A percentile compares a stretch with the other conserved stretches of the same genome.
These are phyloP conservation scores for Caligus rogercresseyi DNA, from an alignment of 1,140 invertebrate species.

Conservation along the genomic window DNA sequence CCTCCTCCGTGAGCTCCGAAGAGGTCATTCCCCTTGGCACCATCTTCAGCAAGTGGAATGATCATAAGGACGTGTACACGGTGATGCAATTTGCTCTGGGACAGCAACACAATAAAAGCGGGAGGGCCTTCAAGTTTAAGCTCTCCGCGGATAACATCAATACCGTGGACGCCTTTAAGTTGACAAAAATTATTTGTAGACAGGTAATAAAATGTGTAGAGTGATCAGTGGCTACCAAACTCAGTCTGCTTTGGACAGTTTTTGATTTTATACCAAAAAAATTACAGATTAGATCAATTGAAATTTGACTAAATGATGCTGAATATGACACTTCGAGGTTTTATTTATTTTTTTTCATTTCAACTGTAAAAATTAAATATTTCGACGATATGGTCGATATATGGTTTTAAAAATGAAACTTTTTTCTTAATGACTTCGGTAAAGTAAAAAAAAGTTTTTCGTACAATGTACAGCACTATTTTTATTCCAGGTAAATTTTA, in stretches of 20 bases:
- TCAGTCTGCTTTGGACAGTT: slow-evolving; percentile 19
- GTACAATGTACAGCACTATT: too few relatives aligned
- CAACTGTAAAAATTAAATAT: too few relatives aligned
- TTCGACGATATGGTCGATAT: too few relatives aligned
- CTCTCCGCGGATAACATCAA: slow-evolving; percentile 76
- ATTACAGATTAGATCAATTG: too few relatives aligned
- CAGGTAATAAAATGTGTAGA: slow-evolving; percentile 19
- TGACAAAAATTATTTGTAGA: slow-evolving; percentile 43
- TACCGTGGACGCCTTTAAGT: slow-evolving; percentile 75
- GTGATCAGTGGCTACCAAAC: too few relatives aligned
- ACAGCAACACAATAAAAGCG: slow-evolving; percentile 55
- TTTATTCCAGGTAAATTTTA: too few relatives aligned
- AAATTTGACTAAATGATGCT: too few relatives aligned
- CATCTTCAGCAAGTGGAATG: slow-evolving; percentile 34
- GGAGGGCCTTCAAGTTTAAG: slow-evolving; percentile 52
- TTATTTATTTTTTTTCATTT: too few relatives aligned
- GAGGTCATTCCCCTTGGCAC: slow-evolving; percentile 13
- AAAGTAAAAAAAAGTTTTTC: too few relatives aligned
- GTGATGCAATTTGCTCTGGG: slow-evolving; percentile 69
- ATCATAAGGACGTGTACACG: slow-evolving; percentile 66
- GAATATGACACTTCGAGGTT: too few relatives aligned
- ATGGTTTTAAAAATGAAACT: too few relatives aligned
- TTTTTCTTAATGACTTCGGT: too few relatives aligned
- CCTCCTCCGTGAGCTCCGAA: not conserved
- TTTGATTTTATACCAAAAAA: slow-evolving; percentile 10